These are phyloP conservation scores for rat (Rattus norvegicus) DNA, from an alignment of 2,113 vertebrate genomes.

Conservation along the genomic window DNA sequence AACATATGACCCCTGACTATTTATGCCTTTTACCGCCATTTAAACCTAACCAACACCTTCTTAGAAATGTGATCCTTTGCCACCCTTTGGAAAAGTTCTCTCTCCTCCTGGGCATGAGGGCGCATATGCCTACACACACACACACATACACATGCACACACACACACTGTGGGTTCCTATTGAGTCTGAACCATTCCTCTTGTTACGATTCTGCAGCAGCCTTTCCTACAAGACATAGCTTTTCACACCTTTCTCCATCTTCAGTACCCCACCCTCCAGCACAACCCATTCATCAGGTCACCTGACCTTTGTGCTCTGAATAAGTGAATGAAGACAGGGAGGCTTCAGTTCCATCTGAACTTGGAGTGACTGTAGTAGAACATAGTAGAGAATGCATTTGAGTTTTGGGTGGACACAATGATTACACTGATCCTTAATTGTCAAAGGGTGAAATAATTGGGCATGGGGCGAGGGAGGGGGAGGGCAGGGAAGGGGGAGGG, in stretches of 20 bases:
- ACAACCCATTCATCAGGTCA: background rate
- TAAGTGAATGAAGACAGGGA: background rate
- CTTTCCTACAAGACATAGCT: background rate
- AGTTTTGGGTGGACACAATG: conserved; percentile 1
- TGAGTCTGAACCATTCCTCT: background rate
- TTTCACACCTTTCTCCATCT: background rate
- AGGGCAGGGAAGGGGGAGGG: background rate
- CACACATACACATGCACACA: too few relatives aligned
- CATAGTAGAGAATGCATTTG: background rate
- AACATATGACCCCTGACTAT: background rate
- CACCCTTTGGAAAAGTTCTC: background rate
- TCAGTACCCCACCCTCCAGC: background rate
- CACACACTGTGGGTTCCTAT: background rate
- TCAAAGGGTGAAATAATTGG: background rate
- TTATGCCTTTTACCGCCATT: background rate
- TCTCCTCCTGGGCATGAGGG: background rate
- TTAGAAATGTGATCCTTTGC: background rate
- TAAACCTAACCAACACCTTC: conserved; percentile 27
- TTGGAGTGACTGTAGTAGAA: background rate
- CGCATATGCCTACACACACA: background rate
- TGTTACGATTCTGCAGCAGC: background rate
- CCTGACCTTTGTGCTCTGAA: background rate
- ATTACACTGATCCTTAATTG: background rate
- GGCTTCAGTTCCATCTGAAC: background rate
- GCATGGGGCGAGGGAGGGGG: background rate